Evolutionary conservation across 1,140 invertebrate species (phyloP), one percentile per base, ranked within the genome.

Genomic region (Halesus radiatus): DNA sequence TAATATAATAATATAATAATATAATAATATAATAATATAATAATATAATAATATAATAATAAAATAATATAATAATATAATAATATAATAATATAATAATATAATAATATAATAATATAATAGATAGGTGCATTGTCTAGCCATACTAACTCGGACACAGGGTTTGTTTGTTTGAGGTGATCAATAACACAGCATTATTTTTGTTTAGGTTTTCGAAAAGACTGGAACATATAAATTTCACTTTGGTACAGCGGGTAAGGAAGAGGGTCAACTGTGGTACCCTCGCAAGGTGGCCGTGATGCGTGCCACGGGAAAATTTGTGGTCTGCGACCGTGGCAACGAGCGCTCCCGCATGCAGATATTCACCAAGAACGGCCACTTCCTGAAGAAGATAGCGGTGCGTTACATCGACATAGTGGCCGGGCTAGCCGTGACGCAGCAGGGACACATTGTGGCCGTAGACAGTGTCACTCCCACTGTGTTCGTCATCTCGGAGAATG

Each of bases 401-500:
- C 87, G 96, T 79, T 98, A 98, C 87, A 98, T 99, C 85, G 98
- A 99, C 86, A 99, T 99, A 84, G 97, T 99, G n/a, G 98, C 97
- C 83, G 97, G 97, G 53, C 89, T 99, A 84, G 97, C 97, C 18
- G 96, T 98, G 13, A 98, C 96, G 32, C 91, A 93, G 72, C 93
- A 96, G 87, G 96, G 96, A 16, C 93, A 98, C 81, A 98, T 99
- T 85, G 96, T 99, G 53, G 97, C 97, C 62, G 98, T 99, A n/a
- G 97, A 99, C 86, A 98, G 96, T 86, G 97, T 98, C 16, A 97
- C 97, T 60, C 97, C 98, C 1, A 98, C 97, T 50, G 96, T 99
- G n/a, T 98, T 98, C 89, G 94, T 97, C 64, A 96, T 99, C 79
- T 93, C 94, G 79, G 97, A 98, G 87, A 93, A 93, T 85, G 97